These are phyloP conservation scores for Apistogramma diplotaenia DNA, from an alignment of 2,113 vertebrate species.

Conservation along the genomic window DNA sequence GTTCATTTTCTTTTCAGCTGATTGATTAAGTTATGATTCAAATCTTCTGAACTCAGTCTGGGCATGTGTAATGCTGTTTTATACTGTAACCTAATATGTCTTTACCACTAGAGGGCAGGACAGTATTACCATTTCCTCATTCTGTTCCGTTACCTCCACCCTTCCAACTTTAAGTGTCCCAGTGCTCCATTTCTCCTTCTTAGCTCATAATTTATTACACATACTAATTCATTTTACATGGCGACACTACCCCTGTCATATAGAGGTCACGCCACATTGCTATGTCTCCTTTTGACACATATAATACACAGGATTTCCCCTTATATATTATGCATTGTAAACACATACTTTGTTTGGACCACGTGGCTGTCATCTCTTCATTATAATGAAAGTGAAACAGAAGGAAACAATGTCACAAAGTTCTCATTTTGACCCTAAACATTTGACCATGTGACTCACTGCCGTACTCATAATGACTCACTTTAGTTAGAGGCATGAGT, in stretches of 20 bases:
- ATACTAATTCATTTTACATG: slow-evolving; percentile 53
- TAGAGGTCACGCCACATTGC: slow-evolving; percentile 37
- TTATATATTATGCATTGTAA: slow-evolving; percentile 31
- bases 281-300: slow-evolving; percentile 26
- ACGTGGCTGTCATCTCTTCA: slow-evolving; percentile 9
- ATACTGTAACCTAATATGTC: not conserved
- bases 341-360: slow-evolving; percentile 39
- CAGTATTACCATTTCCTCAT: not conserved
- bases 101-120: slow-evolving; percentile 63
- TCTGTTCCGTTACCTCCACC: not conserved
- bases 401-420: not conserved
- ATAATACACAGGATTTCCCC: slow-evolving; percentile 42
- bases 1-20: not conserved
- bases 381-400: not conserved
- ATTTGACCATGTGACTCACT: slow-evolving; percentile 25
- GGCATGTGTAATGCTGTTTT: not conserved
- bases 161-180: not conserved
- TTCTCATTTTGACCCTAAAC: not conserved
- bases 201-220: slow-evolving; percentile 57
- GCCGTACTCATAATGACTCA: slow-evolving; percentile 25
- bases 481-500: slow-evolving; percentile 17
- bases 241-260: slow-evolving; percentile 21
- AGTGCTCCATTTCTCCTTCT: slow-evolving; percentile 8
- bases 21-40: not conserved
- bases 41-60: not conserved